Evolutionary conservation across 2,888 invertebrate species (phyloP), one percentile per base, ranked within the genome.

Genomic region (Polymixis flavicincta): DNA sequence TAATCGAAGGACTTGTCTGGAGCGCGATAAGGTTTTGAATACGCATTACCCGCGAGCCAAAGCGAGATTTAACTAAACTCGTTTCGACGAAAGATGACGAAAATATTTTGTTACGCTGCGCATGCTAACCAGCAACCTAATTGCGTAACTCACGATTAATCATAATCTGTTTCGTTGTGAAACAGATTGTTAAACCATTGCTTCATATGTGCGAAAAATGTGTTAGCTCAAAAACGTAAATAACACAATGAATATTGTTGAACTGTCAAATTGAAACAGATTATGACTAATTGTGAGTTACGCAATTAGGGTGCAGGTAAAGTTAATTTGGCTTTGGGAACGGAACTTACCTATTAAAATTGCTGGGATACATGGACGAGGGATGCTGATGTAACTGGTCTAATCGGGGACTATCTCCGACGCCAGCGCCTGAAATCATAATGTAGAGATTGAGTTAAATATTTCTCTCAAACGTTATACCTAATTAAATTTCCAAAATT

Each of bases 331-430:
- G 3, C 17, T 14, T 28, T 57, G 8, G 17, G 13, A 64, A 64
- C 22, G 14, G 48, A 1, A 66, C 80, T 88, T n/a, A 96, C 96
- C 96, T 94, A 91, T 94, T 95, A 84, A 92, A 96, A 89, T 95
- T 95, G 90, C 91, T 95, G 85, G 95, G 94, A 86, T 96, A 96
- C 95, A 96, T 95, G 90, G 94, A 83, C 67, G 82, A 92, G 85
- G 94, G 93, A 87, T 96, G 96, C 83, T 94, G 94, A 85, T 96
- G 94, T 84, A 95, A 84, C 92, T 94, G 93, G 91, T 95, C 95
- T 91, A 95, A 89, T 89, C 95, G 93, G n/a, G 96, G 95, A 85
- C 95, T 95, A 71, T 94, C 95, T 60, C 91, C 91, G 67, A 93
- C 93, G 76, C 93, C 93, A 79, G 90, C 89, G 52, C 92, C 93